Percentiles rank a stretch among this genome's conserved stretches.
Conservation (phyloP, 2,113 vertebrate species). For the Myanophis thanlyinensis region DNA sequence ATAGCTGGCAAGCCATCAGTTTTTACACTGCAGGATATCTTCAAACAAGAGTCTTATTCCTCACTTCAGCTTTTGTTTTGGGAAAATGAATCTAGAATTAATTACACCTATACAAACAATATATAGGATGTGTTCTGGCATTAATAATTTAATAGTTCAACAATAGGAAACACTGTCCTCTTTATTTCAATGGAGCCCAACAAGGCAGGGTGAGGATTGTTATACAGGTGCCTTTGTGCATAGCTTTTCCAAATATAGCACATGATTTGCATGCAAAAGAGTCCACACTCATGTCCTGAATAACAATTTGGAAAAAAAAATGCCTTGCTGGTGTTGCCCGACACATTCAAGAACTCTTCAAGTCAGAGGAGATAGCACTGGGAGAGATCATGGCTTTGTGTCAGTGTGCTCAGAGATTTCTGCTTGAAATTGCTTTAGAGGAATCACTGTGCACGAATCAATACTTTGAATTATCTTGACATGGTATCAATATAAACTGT, state of each 20-base stretch:
- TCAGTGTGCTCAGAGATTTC: background rate
- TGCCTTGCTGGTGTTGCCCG: background rate
- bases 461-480: background rate
- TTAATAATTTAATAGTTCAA: background rate
- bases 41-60: background rate
- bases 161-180: background rate
- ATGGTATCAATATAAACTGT: background rate
- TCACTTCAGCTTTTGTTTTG: conserved; percentile 25
- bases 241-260: background rate
- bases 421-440: background rate
- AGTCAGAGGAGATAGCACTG: background rate
- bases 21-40: background rate
- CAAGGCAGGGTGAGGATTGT: background rate
- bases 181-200: conserved; percentile 2
- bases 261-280: background rate
- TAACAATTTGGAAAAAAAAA: background rate
- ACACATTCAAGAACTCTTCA: background rate
- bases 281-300: background rate
- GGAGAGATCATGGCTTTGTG: background rate
- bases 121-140: conserved; percentile 15
- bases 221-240: background rate
- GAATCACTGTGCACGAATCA: background rate
- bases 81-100: conserved; percentile 32
- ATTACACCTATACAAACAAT: conserved; percentile 25
- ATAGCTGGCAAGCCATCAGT: conserved; percentile 26